Conservation (phyloP, 92 coral and sea anemone genomes). For the Phymanthus crucifer region DNA sequence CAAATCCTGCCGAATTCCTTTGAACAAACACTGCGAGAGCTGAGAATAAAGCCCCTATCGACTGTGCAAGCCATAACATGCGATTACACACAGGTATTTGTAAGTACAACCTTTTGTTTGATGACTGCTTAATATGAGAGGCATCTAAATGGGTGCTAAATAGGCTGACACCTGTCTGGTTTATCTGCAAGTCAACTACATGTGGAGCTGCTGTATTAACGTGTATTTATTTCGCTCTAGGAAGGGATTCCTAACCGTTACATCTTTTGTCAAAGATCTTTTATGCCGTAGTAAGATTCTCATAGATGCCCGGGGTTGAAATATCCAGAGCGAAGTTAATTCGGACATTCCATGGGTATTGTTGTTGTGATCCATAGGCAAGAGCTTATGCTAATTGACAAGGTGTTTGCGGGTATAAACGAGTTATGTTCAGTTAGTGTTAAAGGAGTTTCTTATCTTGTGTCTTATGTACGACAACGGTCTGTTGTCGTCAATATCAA, state of each 20-base stretch:
- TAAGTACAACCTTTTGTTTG: background rate
- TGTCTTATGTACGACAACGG: background rate
- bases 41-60: background rate
- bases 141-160: background rate
- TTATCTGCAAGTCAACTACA: background rate
- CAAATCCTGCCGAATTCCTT: no score
- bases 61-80: background rate
- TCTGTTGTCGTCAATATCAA: no score
- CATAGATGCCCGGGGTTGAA: background rate
- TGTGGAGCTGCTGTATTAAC: background rate
- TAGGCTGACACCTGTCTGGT: background rate
- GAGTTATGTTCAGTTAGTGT: slow-evolving; percentile 10
- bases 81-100: background rate
- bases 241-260: slow-evolving; percentile 14
- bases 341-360: background rate
- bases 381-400: slow-evolving; percentile 4
- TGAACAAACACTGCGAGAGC: no score
- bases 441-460: slow-evolving; percentile 15
- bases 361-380: background rate
- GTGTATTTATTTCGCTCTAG: slow-evolving; percentile 17
- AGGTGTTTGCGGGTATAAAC: slow-evolving; percentile 2
- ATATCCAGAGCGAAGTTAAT: no score
- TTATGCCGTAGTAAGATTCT: background rate
- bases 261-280: slow-evolving; percentile 1
- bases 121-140: slow-evolving; percentile 9